Evolutionary conservation across 1,140 invertebrate genomes (phyloP).

Genomic region (Trypoxylus dichotomus): DNA sequence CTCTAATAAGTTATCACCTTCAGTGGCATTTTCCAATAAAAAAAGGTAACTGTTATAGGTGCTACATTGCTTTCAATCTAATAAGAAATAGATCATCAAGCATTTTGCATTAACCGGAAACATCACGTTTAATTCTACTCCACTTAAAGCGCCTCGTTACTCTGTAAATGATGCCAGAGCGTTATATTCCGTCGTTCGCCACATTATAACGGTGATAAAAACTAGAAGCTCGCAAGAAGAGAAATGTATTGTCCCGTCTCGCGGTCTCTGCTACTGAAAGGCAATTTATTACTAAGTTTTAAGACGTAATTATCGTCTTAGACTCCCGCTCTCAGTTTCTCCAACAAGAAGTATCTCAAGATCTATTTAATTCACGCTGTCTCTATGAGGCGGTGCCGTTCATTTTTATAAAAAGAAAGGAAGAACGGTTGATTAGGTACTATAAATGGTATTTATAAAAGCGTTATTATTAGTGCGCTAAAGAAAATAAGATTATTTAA

Average conservation of each 20-base stretch:
- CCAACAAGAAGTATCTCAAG: neutral
- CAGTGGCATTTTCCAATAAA: too few relatives aligned
- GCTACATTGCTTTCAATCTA: too few relatives aligned
- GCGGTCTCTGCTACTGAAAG: slow-evolving; percentile 18
- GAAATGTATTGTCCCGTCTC: slow-evolving; percentile 8
- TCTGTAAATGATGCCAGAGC: neutral
- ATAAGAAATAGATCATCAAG: too few relatives aligned
- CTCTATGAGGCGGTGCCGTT: neutral
- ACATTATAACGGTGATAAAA: slow-evolving; percentile 12
- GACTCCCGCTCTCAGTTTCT: neutral
- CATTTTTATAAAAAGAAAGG: neutral
- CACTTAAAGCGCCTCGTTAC: neutral
- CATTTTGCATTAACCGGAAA: too few relatives aligned
- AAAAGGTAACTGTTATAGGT: too few relatives aligned
- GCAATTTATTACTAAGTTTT: slow-evolving; percentile 28
- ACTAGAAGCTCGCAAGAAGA: neutral
- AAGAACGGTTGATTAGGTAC: too few relatives aligned
- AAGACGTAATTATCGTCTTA: slow-evolving; percentile 28
- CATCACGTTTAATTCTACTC: neutral
- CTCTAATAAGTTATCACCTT: too few relatives aligned
- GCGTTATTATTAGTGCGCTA: too few relatives aligned
- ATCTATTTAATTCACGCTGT: slow-evolving; percentile 15
- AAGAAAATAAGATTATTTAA: too few relatives aligned
- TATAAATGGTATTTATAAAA: too few relatives aligned
- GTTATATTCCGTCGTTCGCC: neutral